Evolutionary conservation across 2,888 invertebrate genomes (phyloP).

Genomic region (Acanthoscelides obtectus): DNA sequence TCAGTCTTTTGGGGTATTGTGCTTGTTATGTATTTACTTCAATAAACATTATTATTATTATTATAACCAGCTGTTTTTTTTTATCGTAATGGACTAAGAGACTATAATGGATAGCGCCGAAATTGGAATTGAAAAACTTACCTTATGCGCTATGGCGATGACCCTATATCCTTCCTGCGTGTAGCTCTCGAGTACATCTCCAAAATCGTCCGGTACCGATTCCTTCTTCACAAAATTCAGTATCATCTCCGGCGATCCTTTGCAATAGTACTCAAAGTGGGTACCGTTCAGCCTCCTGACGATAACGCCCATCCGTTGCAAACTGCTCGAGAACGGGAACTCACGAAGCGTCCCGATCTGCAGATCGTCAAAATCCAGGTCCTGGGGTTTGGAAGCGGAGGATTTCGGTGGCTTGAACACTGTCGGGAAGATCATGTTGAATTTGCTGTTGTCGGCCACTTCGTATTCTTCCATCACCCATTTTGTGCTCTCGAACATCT

Average conservation of each 20-base stretch:
- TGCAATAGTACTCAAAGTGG: slow-evolving; percentile 44
- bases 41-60: no score
- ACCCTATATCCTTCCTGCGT: slow-evolving; percentile 92
- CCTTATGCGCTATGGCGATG: slow-evolving; percentile 79
- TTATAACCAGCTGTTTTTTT: no score
- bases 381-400: slow-evolving; percentile 24
- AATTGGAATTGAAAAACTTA: no score
- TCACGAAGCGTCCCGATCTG: slow-evolving; percentile 66
- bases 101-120: no score
- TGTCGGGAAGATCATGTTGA: slow-evolving; percentile 83
- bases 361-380: slow-evolving; percentile 53
- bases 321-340: slow-evolving; percentile 73
- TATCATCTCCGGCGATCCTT: slow-evolving; percentile 82
- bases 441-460: slow-evolving; percentile 77
- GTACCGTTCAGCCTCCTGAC: slow-evolving; percentile 62
- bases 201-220: slow-evolving; percentile 78
- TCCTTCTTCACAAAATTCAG: slow-evolving; percentile 68
- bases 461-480: slow-evolving; percentile 88
- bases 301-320: slow-evolving; percentile 89
- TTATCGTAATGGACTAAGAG: no score
- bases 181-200: slow-evolving; percentile 72
- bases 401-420: slow-evolving; percentile 63
- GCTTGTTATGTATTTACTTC: no score
- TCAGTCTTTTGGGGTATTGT: no score
- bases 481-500: slow-evolving; percentile 94